A percentile compares a stretch with the other conserved stretches of the same genome.
Conservation (phyloP, 2,888 invertebrate species). For the Ornithoptera priamus region DNA sequence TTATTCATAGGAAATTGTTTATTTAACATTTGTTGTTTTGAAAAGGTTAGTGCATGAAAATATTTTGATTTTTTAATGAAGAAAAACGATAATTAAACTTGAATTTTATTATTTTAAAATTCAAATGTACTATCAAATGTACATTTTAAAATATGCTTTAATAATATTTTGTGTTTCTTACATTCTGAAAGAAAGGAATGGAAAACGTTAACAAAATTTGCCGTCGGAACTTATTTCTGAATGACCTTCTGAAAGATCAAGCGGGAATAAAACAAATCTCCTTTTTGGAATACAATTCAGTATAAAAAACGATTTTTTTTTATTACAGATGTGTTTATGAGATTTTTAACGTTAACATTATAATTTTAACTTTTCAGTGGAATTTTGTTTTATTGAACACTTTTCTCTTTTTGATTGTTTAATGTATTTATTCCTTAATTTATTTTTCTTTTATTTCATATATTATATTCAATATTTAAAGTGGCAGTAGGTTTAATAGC, state of each 20-base stretch:
- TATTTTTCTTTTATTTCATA: too few species aligned
- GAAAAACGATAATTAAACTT: neutral
- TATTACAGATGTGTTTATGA: neutral
- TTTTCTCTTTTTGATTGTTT: too few species aligned
- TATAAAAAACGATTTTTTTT: constrained; percentile 6
- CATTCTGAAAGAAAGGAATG: constrained; percentile 17
- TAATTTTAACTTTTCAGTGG: too few species aligned
- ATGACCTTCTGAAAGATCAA: constrained; percentile 11
- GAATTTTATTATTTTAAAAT: neutral
- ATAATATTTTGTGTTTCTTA: neutral
- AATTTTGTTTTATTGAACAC: too few species aligned
- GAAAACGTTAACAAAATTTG: constrained; percentile 17
- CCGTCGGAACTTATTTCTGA: constrained; percentile 27
- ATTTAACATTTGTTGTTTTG: neutral
- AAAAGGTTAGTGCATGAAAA: neutral
- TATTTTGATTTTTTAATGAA: neutral
- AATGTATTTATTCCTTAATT: too few species aligned
- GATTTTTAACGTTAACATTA: neutral
- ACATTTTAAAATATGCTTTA: neutral
- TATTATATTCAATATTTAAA: neutral
- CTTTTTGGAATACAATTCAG: constrained; percentile 12
- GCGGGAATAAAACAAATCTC: constrained; percentile 22
- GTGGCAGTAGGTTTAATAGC: neutral
- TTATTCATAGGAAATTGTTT: constrained; percentile 9
- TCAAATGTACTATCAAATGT: neutral